Conservation (phyloP, 92 coral and sea anemone genomes). For the Bergia sp. region DNA sequence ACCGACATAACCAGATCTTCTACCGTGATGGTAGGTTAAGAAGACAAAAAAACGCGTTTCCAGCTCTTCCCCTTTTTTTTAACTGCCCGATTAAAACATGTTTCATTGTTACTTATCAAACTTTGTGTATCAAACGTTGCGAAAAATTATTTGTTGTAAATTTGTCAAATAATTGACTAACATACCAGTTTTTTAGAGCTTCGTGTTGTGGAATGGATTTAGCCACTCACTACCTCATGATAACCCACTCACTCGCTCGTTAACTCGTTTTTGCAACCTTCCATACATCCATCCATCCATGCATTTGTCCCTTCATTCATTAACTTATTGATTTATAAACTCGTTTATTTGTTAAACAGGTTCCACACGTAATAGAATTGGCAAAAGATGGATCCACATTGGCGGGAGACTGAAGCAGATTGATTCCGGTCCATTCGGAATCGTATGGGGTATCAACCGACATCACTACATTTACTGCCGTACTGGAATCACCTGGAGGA, state of each 20-base stretch:
- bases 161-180: too few species aligned
- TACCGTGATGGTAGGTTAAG: slow-evolving; percentile 36
- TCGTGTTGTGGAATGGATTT: too few species aligned
- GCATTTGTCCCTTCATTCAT: background rate
- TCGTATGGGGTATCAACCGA: slow-evolving; percentile 44
- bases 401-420: slow-evolving; percentile 39
- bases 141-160: too few species aligned
- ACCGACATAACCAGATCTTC: slow-evolving; percentile 17
- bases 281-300: too few species aligned
- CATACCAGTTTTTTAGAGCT: too few species aligned
- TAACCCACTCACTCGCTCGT: too few species aligned
- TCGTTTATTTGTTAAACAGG: background rate
- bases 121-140: too few species aligned
- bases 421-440: slow-evolving; percentile 45
- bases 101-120: too few species aligned
- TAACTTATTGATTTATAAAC: too few species aligned
- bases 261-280: too few species aligned
- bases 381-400: background rate
- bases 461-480: slow-evolving; percentile 36
- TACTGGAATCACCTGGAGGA: slow-evolving; percentile 16
- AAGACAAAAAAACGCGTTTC: too few species aligned
- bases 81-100: too few species aligned
- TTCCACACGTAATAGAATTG: background rate
- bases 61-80: background rate
- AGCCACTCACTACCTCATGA: background rate